Evolutionary conservation across 2,797 vertebrate genomes (phyloP), one percentile per base, ranked within the genome.

Genomic region (Acanthornis magna): DNA sequence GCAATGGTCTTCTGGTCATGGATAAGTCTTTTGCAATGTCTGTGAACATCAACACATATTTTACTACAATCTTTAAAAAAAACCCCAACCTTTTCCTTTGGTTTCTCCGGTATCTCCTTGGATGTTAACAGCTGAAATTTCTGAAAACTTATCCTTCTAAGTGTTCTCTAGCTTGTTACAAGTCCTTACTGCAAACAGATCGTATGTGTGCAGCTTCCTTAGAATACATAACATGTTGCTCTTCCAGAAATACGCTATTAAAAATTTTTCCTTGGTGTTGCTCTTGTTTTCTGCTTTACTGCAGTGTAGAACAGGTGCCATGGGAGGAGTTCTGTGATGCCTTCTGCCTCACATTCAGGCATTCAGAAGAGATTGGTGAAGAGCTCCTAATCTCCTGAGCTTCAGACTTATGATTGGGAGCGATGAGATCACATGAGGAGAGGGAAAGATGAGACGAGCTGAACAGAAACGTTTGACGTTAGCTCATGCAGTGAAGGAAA

Each of bases 11-110:
- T 88, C 71, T 96, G 88, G 63, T 91, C 85, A 89, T 57, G 79
- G 73, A 90, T 57, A 91, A 82, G 48, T 73, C 77, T 88, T 95
- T 93, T 92, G 76, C 70, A 95, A 47, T 63, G 81, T 89, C 66
- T 93, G 70, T 93, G 89, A 93, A 88, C 38, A 90, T 84, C 79
- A 80, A 88, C 71, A 58, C 61, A 8, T 61, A 89, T 79, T 91
- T 92, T 75, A 60, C 51, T 86, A 48, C 30, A 88, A 47, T 13
- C 8, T 71, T 85, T n/a, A 55, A 38, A 30, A 66, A 53, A 60
- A 26, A 1, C 9, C 2, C 47, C 53, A 48, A 34, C 5, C 16
- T 70, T 76, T 79, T 51, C 36, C 29, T 87, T 83, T 42, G 73
- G 36, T 81, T 45, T 78, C 43, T 87, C 48, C 66, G 62, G 65